Evolutionary conservation across 1,140 invertebrate species (phyloP), one percentile per base, ranked within the genome.

Genomic region (Apis cerana): DNA sequence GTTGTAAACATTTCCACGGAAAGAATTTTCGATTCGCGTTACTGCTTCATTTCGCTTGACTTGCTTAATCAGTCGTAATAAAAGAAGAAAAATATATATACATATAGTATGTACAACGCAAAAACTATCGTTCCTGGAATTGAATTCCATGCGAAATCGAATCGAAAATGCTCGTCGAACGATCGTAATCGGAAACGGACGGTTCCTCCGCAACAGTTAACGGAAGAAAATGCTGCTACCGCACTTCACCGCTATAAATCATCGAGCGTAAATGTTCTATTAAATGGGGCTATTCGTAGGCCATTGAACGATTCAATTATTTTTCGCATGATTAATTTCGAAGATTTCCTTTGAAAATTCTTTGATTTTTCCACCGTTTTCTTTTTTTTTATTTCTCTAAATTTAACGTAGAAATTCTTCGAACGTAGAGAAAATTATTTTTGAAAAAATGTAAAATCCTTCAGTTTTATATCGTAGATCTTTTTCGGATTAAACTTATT

Each of bases 221-320:
- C 61, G 48, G 19, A 62, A n/a, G 23, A 64, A 76, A 64, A 23
- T n/a, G 15, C 4, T 15, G 13, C 27, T 54, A 8, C 11, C 11
- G 2, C n/a, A 1, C 2, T 15, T 27, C 50, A 21, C 10, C 15
- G 17, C 27, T 50, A 58, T 80, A 65, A 74, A 80, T 74, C 79
- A 80, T 75, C 59, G 33, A 15, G 17, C 7, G 11, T 21, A 58
- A 75, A 64, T 27, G 64, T 80, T 80, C 75, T 65, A 54, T 64
- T 65, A 75, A 74, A 64, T 48, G 13, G 15, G 15, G 8, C 27
- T 27, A 50, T 79, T 61, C 69, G n/a, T 11, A 21, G 33, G 12
- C 3, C 27, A 27, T 33, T 23, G 19, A 80, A 56, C 64, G 50
- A 80, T 75, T 80, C 70, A 21, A 65, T 65, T 71, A 80, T 74